Evolutionary conservation across 1,140 invertebrate genomes (phyloP).

Genomic region (Nebria ingens): DNA sequence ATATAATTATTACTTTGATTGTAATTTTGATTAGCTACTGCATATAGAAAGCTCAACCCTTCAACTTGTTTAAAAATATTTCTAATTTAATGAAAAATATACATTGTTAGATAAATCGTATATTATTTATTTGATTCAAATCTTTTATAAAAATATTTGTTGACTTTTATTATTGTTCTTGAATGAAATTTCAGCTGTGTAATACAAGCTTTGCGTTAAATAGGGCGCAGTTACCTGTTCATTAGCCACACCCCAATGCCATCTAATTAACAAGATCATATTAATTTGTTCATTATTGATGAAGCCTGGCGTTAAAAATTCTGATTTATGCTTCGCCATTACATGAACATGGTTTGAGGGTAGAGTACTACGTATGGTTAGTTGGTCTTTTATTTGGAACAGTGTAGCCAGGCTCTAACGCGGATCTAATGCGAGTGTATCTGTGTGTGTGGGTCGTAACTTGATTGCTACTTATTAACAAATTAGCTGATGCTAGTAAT

Average conservation of each 20-base stretch:
- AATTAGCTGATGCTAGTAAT: conserved; percentile 5
- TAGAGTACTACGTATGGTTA: background rate
- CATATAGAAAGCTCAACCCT: too few species aligned
- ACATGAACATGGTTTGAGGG: too few species aligned
- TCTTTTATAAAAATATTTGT: too few species aligned
- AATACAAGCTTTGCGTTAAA: background rate
- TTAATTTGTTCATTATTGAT: conserved; percentile 6
- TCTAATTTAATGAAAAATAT: too few species aligned
- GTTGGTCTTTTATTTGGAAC: background rate
- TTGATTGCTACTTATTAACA: background rate
- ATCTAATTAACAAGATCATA: background rate
- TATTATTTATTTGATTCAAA: too few species aligned
- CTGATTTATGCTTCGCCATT: background rate
- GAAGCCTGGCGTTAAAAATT: background rate
- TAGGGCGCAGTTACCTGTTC: background rate
- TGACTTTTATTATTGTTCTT: too few species aligned
- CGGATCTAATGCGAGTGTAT: too few species aligned
- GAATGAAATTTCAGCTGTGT: too few species aligned
- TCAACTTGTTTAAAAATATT: too few species aligned
- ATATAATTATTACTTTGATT: too few species aligned
- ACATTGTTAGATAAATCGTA: background rate
- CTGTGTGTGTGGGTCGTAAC: background rate
- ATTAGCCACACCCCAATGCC: background rate
- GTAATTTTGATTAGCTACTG: too few species aligned
- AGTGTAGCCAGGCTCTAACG: too few species aligned